A percentile compares a stretch with the other conserved stretches of the same genome.
phyloP scores from a whole-genome alignment of 2,797 vertebrate species.

The Acanthornis magna region DNA sequence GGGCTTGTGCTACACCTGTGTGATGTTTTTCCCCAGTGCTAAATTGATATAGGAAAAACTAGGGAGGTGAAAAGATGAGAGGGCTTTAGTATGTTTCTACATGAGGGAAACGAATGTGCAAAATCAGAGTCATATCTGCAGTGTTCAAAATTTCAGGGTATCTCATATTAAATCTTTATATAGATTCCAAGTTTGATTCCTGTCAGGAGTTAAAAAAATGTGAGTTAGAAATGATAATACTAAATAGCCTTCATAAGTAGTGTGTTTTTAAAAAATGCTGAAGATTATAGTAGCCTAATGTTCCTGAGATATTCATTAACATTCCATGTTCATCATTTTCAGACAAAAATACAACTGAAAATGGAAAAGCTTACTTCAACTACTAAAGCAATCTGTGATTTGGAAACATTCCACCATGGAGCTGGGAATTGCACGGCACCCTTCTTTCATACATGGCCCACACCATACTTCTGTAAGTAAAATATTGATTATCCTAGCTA shows the following conservation, averaged over 20 bases:
- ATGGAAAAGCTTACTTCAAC: conserved; percentile 87
- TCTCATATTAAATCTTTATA: not conserved
- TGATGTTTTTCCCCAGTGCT: not conserved
- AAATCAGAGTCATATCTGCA: not conserved
- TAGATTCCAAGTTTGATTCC: not conserved
- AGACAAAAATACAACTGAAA: conserved; percentile 85
- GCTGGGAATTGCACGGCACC: conserved; percentile 61
- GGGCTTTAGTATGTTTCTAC: not conserved
- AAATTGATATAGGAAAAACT: not conserved
- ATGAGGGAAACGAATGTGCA: not conserved
- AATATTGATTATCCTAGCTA: not conserved
- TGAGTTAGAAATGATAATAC: not conserved
- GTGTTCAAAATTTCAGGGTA: not conserved
- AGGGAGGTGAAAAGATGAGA: not conserved
- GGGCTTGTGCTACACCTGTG: not conserved
- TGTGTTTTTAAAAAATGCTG: not conserved
- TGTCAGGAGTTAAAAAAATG: not conserved
- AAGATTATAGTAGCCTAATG: not conserved
- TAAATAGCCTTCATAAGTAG: not conserved
- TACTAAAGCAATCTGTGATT: conserved; percentile 83
- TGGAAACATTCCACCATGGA: conserved; percentile 83
- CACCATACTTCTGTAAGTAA: conserved; percentile 84
- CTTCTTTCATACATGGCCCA: conserved; percentile 89
- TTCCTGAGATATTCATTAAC: not conserved
- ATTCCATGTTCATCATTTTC: conserved; percentile 4